Percentiles rank a stretch among this genome's conserved stretches.
These are phyloP conservation scores for Menura novaehollandiae DNA, from an alignment of 2,113 vertebrate species.

Conservation along the genomic window DNA sequence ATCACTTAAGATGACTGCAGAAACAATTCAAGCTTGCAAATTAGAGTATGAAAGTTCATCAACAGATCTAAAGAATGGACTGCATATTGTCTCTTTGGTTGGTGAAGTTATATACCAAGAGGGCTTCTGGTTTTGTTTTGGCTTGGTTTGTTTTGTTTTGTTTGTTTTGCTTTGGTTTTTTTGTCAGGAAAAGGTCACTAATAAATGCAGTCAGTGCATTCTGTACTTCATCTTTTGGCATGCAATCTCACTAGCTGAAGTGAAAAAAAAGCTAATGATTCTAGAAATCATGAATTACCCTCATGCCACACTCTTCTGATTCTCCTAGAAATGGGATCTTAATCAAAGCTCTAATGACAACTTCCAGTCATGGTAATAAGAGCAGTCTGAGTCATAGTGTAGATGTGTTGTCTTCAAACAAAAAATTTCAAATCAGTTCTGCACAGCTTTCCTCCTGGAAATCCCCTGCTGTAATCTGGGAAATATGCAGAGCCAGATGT, in stretches of 20 bases:
- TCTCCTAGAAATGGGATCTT: neutral
- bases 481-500: constrained; percentile 2
- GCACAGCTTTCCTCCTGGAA: neutral
- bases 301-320: neutral
- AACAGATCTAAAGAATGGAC: neutral
- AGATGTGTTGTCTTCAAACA: neutral
- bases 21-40: neutral
- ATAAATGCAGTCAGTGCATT: neutral
- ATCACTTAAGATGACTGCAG: neutral
- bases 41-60: neutral
- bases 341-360: constrained; percentile 30
- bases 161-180: neutral
- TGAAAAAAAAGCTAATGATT: neutral
- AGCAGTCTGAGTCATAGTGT: neutral
- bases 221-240: neutral
- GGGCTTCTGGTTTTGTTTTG: neutral
- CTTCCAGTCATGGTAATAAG: constrained; percentile 11
- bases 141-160: too few relatives aligned
- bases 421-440: neutral
- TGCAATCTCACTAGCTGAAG: neutral
- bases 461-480: neutral
- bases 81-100: neutral
- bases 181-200: neutral
- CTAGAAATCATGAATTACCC: neutral
- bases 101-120: neutral